Base-by-base conservation (phyloP, 2,113 vertebrate genomes). In the Puntigrus tetrazona region DNA sequence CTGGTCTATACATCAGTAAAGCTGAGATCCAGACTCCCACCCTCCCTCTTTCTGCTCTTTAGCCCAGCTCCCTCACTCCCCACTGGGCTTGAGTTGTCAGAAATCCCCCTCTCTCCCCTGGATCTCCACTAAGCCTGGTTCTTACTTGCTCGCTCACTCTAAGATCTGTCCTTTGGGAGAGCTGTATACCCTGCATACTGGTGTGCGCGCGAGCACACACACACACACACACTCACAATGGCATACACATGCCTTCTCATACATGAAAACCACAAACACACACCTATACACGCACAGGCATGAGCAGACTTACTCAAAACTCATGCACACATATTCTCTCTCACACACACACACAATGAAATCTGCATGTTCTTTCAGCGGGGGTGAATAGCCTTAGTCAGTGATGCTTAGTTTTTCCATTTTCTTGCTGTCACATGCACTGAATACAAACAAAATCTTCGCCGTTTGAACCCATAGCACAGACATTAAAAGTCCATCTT, bases 361-460 rank as follows among this genome's bases (percentile, higher is more conserved):
- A 55, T 70, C 79, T 70, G 63, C 61, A 82, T 70, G 80, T 72
- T 72, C 31, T 72, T 82, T 70, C 22, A 52, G 65, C 1, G 7
- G 31, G 29, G 47, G 65, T 70, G 78, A 82, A 82, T 72, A 52
- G 65, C 63, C 34, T 55, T 82, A 70, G 45, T 69, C 80, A 70
- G 45, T 82, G 80, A 82, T 82, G 80, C 80, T 82, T 82, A 70
- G 80, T 82, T 82, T 82, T 82, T 82, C 80, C 80, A 82, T 82
- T 82, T 82, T 70, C 80, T 25, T 25, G 29, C 45, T 38, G 45
- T 70, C 80, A 70, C 80, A 82, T 38, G 45, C 47, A 25, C 65
- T 27, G 80, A 69, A 82, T 82, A 82, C 45, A 82, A 82, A 82
- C 29, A 82, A 82, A 82, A 70, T 47, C 20, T 22, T 67, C 5